These are phyloP conservation scores for Schizothorax lantsangensis DNA, from an alignment of 2,797 vertebrate genomes.

Conservation along the genomic window DNA sequence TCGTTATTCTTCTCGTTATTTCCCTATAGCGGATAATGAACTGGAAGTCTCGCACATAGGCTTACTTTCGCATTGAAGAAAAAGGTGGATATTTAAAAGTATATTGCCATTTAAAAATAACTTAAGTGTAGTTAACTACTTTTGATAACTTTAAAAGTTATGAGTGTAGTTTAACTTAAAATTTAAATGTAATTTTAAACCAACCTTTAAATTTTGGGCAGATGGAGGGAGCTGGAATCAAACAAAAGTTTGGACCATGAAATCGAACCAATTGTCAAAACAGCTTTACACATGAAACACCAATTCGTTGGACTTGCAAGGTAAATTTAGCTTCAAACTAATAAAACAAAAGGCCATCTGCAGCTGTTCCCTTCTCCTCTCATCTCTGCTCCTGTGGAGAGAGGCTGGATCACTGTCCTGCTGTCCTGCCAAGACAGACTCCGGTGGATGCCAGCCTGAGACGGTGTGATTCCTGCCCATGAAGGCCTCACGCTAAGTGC, in stretches of 20 bases:
- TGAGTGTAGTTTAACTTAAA: neutral
- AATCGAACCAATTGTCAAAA: neutral
- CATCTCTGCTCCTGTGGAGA: constrained; percentile 27
- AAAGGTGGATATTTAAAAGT: neutral
- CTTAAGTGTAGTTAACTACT: too few species aligned
- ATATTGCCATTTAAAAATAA: neutral
- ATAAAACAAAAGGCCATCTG: constrained; percentile 52
- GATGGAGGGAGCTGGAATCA: neutral
- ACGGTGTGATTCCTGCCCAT: constrained; percentile 47
- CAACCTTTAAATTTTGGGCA: neutral
- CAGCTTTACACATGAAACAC: neutral
- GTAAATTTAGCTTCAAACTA: constrained; percentile 9
- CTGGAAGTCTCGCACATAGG: too few species aligned
- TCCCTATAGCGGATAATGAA: too few species aligned
- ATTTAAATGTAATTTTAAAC: neutral
- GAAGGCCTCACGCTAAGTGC: constrained; percentile 54
- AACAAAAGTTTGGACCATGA: neutral
- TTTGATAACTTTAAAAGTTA: neutral
- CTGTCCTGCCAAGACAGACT: constrained; percentile 40
- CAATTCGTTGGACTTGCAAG: neutral
- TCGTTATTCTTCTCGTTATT: too few species aligned
- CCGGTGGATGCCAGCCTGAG: constrained; percentile 39
- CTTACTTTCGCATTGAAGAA: too few species aligned
- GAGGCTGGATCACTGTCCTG: constrained; percentile 45
- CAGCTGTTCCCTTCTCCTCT: constrained; percentile 24